These are phyloP conservation scores for Felis catus DNA, from an alignment of 2,113 vertebrate species.

Conservation along the genomic window DNA sequence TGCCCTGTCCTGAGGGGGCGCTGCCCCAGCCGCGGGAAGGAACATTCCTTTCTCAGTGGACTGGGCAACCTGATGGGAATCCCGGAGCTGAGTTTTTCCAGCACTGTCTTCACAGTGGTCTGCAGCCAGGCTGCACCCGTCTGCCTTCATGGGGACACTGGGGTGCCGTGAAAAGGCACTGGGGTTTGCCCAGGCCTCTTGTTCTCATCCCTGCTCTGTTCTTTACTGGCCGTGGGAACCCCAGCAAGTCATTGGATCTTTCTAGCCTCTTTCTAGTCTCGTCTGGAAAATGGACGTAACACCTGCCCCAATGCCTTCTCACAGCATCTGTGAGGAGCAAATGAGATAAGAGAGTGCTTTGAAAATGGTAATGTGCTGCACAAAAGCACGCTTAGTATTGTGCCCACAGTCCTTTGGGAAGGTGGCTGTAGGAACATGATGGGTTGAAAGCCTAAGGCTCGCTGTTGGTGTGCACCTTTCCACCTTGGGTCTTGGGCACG, in stretches of 20 bases:
- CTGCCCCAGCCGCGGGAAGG: not conserved
- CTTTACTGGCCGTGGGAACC: not conserved
- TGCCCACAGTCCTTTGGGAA: not conserved
- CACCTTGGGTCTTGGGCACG: not conserved
- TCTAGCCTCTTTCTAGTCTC: not conserved
- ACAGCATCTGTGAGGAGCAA: not conserved
- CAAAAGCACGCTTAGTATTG: rapidly evolving
- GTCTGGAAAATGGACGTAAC: not conserved
- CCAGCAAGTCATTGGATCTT: not conserved
- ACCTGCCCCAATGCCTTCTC: not conserved
- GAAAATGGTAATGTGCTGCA: not conserved
- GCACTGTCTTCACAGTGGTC: rapidly evolving
- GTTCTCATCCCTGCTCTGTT: not conserved
- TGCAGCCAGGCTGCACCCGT: not conserved
- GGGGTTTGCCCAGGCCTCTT: not conserved
- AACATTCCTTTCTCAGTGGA: not conserved
- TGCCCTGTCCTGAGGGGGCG: not conserved
- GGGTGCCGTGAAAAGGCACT: rapidly evolving
- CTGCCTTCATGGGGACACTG: not conserved
- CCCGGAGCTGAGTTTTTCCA: not conserved
- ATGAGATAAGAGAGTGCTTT: not conserved
- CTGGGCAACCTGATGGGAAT: not conserved
- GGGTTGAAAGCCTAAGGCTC: too few species aligned
- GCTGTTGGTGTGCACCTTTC: not conserved
- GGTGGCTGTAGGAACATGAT: not conserved